Conservation (phyloP, 2,797 vertebrate species). For the Enoplosus armatus region DNA sequence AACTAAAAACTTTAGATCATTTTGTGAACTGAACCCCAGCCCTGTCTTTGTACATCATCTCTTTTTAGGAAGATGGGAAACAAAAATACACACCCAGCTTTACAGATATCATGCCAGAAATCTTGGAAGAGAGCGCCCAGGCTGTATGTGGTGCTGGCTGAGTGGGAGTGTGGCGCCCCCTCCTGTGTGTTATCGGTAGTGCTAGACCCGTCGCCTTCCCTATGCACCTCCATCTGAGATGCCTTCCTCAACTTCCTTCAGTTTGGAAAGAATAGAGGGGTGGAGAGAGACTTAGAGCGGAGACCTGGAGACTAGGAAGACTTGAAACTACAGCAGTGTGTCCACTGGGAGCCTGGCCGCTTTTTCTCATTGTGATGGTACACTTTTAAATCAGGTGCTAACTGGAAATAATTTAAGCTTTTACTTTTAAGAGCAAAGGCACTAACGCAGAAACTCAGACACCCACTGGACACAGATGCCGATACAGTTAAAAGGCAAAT, state of each 20-base stretch:
- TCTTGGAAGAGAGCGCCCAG: conserved; percentile 96
- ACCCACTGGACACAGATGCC: conserved; percentile 47
- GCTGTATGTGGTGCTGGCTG: conserved; percentile 89
- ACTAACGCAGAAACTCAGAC: background rate
- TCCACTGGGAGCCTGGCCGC: conserved; percentile 34
- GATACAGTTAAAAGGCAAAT: conserved; percentile 21
- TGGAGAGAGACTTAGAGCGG: conserved; percentile 75
- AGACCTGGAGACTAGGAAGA: conserved; percentile 30
- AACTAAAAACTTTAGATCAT: background rate
- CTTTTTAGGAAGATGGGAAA: conserved; percentile 66
- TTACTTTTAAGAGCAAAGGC: background rate
- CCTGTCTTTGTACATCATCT: conserved; percentile 48
- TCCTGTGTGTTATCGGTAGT: conserved; percentile 99
- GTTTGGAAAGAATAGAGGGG: conserved; percentile 89
- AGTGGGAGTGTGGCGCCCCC: conserved; percentile 91
- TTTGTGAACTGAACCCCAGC: conserved; percentile 47
- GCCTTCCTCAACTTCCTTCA: conserved; percentile 99
- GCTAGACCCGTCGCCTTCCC: conserved; percentile 99
- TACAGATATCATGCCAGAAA: conserved; percentile 98
- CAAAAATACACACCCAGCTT: conserved; percentile 98
- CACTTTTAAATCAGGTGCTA: background rate
- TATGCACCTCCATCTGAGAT: conserved; percentile 98
- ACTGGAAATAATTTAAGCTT: background rate
- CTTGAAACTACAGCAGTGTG: conserved; percentile 38
- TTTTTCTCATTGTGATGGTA: background rate